Conservation (phyloP, 2,113 vertebrate species). For the Shinisaurus crocodilurus region DNA sequence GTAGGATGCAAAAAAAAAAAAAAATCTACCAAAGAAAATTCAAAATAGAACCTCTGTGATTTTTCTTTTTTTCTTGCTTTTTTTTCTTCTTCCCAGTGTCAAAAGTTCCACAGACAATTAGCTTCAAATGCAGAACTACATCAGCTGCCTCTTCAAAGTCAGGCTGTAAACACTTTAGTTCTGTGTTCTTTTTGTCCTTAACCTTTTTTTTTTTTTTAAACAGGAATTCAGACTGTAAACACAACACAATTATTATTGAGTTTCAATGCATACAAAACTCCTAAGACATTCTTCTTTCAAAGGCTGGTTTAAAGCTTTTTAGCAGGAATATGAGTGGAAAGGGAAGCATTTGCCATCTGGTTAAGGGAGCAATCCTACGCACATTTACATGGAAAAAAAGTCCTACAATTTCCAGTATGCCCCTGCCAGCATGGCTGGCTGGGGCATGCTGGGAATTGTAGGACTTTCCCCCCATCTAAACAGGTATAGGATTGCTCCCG, state of each 20-base stretch:
- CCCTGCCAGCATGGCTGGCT: no score
- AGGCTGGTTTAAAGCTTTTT: neutral
- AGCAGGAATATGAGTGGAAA: accelerated
- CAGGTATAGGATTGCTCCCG: no score
- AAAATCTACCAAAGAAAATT: conserved; percentile 35
- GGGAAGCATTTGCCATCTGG: neutral
- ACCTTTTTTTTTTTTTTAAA: conserved; percentile 63
- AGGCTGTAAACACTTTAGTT: conserved; percentile 46
- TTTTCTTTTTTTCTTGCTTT: conserved; percentile 5
- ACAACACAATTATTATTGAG: conserved; percentile 16
- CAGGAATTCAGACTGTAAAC: conserved; percentile 33
- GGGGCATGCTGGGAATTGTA: no score
- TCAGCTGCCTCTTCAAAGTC: conserved; percentile 59
- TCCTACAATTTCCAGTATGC: no score
- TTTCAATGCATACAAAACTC: conserved; percentile 26
- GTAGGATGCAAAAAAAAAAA: conserved; percentile 27
- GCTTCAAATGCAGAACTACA: conserved; percentile 50
- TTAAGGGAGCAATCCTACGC: no score
- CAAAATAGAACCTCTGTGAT: conserved; percentile 51
- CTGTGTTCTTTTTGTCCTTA: conserved; percentile 69
- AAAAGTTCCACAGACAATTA: conserved; percentile 73
- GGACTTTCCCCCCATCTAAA: no score
- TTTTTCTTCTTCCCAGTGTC: conserved; percentile 27
- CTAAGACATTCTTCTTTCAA: conserved; percentile 29
- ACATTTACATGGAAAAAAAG: no score